phyloP scores from a whole-genome alignment of 2,888 invertebrate genomes.

The Ceriagrion tenellum region DNA sequence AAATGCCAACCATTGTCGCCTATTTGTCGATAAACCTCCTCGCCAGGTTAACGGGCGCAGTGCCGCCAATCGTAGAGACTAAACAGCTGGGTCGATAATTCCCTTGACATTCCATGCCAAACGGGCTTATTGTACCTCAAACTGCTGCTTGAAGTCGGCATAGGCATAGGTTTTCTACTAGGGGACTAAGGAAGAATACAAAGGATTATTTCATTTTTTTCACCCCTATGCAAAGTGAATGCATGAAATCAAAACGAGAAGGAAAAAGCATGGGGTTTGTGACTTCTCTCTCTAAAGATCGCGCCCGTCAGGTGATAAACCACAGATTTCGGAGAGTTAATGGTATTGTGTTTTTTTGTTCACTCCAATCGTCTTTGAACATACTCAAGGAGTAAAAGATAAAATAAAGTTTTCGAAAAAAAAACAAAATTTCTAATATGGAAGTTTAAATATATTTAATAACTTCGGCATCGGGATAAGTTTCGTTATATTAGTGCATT shows the following conservation, averaged over 20 bases:
- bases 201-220: background rate
- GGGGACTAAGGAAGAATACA: background rate
- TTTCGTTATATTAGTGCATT: too few species aligned
- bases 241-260: background rate
- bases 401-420: too few species aligned
- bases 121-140: background rate
- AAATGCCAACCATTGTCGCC: background rate
- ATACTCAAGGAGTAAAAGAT: too few species aligned
- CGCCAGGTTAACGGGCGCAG: background rate
- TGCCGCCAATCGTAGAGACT: background rate
- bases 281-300: background rate
- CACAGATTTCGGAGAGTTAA: too few species aligned
- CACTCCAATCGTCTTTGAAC: too few species aligned
- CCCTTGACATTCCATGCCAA: background rate
- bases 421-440: too few species aligned
- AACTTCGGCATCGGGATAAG: too few species aligned
- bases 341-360: too few species aligned
- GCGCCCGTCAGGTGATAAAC: background rate
- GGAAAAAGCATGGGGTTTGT: background rate
- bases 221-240: background rate
- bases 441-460: too few species aligned
- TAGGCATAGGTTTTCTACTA: background rate
- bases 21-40: constrained; percentile 3
- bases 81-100: constrained; percentile 17
- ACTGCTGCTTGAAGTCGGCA: background rate